These are phyloP conservation scores for Pogonocherus hispidulus DNA, from an alignment of 2,888 invertebrate species.

Conservation along the genomic window DNA sequence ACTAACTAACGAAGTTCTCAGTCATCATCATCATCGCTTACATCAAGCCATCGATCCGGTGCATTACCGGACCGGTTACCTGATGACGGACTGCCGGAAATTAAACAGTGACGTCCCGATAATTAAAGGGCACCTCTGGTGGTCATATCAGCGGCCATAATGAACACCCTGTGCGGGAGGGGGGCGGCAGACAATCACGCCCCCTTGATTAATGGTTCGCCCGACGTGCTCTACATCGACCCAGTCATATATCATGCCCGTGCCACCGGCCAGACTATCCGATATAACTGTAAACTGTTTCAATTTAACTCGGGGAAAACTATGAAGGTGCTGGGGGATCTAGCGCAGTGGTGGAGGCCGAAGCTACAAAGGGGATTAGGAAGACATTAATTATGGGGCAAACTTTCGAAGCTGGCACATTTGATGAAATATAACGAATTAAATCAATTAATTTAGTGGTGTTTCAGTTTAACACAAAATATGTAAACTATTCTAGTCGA, in stretches of 20 bases:
- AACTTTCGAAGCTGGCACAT: no score
- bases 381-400: no score
- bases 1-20: no score
- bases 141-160: constrained; percentile 58
- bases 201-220: constrained; percentile 65
- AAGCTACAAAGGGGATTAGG: no score
- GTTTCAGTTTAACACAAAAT: no score
- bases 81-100: constrained; percentile 58
- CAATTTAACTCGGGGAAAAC: constrained; percentile 32
- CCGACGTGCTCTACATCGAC: constrained; percentile 66
- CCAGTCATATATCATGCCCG: constrained; percentile 64
- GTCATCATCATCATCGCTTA: not conserved
- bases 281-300: constrained; percentile 58
- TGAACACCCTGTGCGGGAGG: constrained; percentile 57
- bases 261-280: constrained; percentile 43
- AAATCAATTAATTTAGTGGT: no score
- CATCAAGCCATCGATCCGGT: constrained; percentile 26
- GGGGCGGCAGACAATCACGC: constrained; percentile 58
- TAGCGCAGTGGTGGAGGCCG: constrained; percentile 6
- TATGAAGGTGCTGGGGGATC: constrained; percentile 4
- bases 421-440: no score
- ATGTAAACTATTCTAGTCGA: no score
- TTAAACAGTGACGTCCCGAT: constrained; percentile 57
- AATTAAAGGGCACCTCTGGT: constrained; percentile 59
- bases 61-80: constrained; percentile 42